These are phyloP conservation scores for Himalopsyche tibetana DNA, from an alignment of 2,888 invertebrate genomes.

Conservation along the genomic window DNA sequence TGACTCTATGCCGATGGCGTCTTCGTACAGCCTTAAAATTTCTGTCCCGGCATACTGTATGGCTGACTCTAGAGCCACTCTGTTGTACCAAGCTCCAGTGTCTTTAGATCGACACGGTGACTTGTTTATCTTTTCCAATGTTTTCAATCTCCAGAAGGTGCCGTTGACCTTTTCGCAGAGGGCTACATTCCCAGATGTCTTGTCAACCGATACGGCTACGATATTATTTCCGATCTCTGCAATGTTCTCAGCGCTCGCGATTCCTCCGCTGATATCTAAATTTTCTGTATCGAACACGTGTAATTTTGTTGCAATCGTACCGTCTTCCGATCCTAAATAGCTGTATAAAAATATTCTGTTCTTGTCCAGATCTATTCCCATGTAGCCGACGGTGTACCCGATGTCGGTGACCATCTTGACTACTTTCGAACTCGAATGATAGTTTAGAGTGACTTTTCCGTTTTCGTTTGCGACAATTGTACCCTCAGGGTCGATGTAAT, in stretches of 20 bases:
- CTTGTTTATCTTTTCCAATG: conserved; percentile 51
- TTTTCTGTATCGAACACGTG: conserved; percentile 20
- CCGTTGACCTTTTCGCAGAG: background rate
- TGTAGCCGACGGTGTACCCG: background rate
- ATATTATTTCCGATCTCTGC: conserved; percentile 29
- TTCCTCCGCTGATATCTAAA: conserved; percentile 23
- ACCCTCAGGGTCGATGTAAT: conserved; percentile 38
- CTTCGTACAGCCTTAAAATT: conserved; percentile 47
- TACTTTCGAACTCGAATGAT: background rate
- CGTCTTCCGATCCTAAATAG: background rate
- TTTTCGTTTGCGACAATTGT: conserved; percentile 35
- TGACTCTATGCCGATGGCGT: background rate
- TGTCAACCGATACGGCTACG: conserved; percentile 25
- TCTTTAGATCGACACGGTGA: conserved; percentile 24
- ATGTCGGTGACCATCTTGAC: background rate
- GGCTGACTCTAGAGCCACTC: conserved; percentile 42
- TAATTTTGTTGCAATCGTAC: background rate
- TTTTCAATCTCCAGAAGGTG: conserved; percentile 44
- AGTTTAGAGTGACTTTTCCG: conserved; percentile 34
- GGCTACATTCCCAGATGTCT: background rate
- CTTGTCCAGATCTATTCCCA: conserved; percentile 44
- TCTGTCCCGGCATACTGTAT: conserved; percentile 21
- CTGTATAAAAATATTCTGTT: conserved; percentile 45
- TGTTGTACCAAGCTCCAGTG: background rate
- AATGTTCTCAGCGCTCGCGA: conserved; percentile 1